Evolutionary conservation across 2,797 vertebrate species (phyloP).

Genomic region (Eulemur coronatus): DNA sequence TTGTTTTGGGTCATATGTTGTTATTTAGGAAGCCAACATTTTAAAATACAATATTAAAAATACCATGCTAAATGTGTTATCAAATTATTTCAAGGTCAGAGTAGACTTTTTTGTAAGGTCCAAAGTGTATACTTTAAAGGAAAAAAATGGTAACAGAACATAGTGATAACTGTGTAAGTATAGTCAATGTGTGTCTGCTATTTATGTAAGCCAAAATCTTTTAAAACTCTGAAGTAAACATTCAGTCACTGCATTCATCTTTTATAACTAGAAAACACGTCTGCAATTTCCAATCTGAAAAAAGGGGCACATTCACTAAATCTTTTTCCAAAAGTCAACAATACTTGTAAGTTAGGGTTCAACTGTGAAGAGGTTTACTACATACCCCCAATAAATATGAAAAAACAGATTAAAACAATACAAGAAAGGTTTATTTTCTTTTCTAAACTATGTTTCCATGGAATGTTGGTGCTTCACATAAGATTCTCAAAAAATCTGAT

Average conservation of each 20-base stretch:
- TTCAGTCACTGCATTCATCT: background rate
- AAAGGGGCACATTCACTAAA: background rate
- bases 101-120: background rate
- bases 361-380: background rate
- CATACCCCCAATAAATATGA: background rate
- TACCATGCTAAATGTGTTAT: background rate
- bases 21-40: background rate
- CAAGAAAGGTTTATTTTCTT: background rate
- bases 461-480: background rate
- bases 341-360: background rate
- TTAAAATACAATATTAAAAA: constrained; percentile 17
- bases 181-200: background rate
- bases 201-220: background rate
- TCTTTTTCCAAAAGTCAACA: constrained; percentile 21
- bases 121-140: background rate
- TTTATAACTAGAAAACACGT: background rate
- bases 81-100: constrained; percentile 24
- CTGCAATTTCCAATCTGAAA: background rate
- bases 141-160: background rate
- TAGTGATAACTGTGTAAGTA: background rate
- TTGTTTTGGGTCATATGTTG: background rate
- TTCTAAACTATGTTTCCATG: background rate
- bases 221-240: background rate
- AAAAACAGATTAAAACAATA: background rate
- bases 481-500: background rate